phyloP scores from a whole-genome alignment of 2,888 invertebrate genomes.

The Pristionchus maxplancki region DNA sequence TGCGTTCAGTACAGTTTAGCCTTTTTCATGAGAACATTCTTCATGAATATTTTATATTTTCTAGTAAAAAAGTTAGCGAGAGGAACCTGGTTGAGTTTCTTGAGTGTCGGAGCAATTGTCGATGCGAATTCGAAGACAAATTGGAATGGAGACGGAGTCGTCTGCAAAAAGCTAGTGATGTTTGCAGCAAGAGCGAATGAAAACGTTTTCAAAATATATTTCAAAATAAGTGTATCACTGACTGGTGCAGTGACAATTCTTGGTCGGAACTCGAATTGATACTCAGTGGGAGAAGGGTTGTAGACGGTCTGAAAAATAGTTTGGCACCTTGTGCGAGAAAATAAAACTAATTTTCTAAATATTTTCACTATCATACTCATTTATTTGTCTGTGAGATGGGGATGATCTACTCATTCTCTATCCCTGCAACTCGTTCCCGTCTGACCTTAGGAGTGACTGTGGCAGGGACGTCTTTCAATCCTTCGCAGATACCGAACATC shows the following conservation, averaged over 20 bases:
- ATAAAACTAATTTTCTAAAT: too few species aligned
- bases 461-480: background rate
- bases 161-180: too few species aligned
- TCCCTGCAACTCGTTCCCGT: background rate
- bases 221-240: too few species aligned
- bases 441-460: background rate
- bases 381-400: too few species aligned
- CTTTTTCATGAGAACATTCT: too few species aligned
- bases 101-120: conserved; percentile 4
- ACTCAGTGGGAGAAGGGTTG: background rate
- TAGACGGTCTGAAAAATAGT: background rate
- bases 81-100: background rate
- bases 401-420: background rate
- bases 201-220: too few species aligned
- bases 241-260: background rate
- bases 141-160: conserved; percentile 1
- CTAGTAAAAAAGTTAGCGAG: too few species aligned
- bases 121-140: conserved; percentile 44
- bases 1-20: background rate
- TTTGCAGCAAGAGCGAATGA: too few species aligned
- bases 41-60: too few species aligned
- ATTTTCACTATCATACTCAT: background rate
- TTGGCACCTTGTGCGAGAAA: background rate
- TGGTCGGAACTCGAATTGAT: background rate
- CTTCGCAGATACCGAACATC: conserved; percentile 17